Conservation (phyloP, 2,797 vertebrate species). For the Schizopygopsis malacanthus region DNA sequence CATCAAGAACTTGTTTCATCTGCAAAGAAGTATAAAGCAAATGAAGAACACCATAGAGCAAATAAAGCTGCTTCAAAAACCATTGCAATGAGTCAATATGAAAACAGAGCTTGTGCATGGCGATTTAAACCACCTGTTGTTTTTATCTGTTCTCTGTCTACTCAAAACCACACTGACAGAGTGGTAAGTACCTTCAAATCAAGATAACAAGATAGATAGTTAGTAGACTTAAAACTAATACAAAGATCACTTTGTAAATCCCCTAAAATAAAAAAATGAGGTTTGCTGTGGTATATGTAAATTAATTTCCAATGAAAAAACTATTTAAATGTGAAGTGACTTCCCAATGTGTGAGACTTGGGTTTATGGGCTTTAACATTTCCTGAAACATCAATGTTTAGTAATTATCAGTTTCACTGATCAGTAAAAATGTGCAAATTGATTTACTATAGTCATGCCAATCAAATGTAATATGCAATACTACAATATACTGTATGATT, state of each 20-base stretch:
- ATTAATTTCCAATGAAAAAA: background rate
- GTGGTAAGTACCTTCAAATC: background rate
- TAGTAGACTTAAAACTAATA: background rate
- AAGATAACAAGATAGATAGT: background rate
- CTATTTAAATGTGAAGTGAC: background rate
- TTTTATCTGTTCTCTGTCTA: background rate
- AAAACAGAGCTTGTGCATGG: background rate
- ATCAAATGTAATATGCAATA: too few species aligned
- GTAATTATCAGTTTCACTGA: conserved; percentile 25
- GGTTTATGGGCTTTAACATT: background rate
- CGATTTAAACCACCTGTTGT: background rate
- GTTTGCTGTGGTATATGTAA: background rate
- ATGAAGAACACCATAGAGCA: background rate
- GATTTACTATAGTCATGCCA: background rate
- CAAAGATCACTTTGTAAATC: background rate
- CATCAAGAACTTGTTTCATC: background rate
- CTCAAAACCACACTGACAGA: background rate
- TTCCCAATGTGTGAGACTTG: fast-evolving
- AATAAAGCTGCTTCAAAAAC: background rate
- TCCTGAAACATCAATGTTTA: background rate
- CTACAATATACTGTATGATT: too few species aligned
- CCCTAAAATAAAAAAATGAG: background rate
- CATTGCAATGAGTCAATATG: background rate
- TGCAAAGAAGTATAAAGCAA: background rate
- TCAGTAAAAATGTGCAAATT: conserved; percentile 62